phyloP scores from a whole-genome alignment of 2,113 vertebrate genomes.

The Antennarius striatus region DNA sequence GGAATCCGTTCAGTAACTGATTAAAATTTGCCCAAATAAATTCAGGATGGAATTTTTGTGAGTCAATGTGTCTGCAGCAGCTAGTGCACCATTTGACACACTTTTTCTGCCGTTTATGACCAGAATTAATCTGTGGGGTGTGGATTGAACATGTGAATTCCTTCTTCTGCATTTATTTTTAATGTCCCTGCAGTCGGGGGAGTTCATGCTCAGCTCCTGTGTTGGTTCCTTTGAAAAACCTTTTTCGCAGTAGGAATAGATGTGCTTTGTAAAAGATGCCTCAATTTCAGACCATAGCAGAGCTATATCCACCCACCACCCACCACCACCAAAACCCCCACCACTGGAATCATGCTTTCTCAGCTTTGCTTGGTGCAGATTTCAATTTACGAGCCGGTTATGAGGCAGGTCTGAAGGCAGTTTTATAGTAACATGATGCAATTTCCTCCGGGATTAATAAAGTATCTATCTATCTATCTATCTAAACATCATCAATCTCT shows the following conservation, averaged over 20 bases:
- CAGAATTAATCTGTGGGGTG: not conserved
- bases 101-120: not conserved
- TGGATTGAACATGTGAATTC: constrained; percentile 7
- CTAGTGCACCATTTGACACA: not conserved
- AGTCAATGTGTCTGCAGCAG: not conserved
- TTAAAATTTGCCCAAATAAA: constrained; percentile 34
- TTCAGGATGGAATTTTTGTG: constrained; percentile 5
- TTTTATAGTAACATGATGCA: constrained; percentile 71
- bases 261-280: constrained; percentile 63
- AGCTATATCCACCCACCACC: constrained; percentile 34
- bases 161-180: constrained; percentile 35
- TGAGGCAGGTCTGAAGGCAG: constrained; percentile 46
- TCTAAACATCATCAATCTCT: constrained; percentile 76
- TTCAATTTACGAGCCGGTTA: constrained; percentile 71
- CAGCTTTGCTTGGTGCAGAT: constrained; percentile 66
- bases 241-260: constrained; percentile 67
- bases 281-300: constrained; percentile 53
- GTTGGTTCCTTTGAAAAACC: constrained; percentile 64
- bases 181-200: constrained; percentile 18
- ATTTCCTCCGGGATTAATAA: too few species aligned
- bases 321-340: constrained; percentile 24
- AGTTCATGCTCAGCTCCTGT: constrained; percentile 57
- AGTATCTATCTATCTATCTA: too few species aligned
- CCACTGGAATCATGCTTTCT: constrained; percentile 55
- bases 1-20: constrained; percentile 22